Conservation (phyloP, 2,888 invertebrate genomes). For the Poecilobothrus nobilitatus region DNA sequence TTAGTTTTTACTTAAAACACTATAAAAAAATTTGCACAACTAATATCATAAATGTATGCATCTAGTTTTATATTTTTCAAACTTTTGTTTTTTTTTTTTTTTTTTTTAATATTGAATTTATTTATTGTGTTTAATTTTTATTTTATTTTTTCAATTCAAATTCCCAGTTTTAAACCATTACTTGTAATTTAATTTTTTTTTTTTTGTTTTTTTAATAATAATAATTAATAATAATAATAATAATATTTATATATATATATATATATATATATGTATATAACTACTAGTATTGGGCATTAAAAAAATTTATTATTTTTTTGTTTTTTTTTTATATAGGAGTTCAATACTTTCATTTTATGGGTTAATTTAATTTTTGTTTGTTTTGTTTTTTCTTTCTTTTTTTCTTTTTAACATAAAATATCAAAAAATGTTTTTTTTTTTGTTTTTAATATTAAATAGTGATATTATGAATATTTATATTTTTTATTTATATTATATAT, state of each 20-base stretch:
- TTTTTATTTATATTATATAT: too few relatives aligned
- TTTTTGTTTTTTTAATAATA: too few relatives aligned
- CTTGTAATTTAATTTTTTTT: background rate
- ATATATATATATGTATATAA: too few relatives aligned
- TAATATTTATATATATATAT: too few relatives aligned
- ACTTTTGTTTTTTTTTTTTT: too few relatives aligned
- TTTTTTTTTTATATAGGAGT: background rate
- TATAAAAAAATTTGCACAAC: too few relatives aligned
- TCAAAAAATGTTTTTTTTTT: background rate
- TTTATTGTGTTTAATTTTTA: too few relatives aligned
- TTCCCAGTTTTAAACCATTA: conserved; percentile 1
- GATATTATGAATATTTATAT: background rate
- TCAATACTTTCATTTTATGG: background rate
- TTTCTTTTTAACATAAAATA: background rate
- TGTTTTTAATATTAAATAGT: background rate
- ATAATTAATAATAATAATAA: too few relatives aligned
- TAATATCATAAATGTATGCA: too few relatives aligned
- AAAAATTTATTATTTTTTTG: background rate
- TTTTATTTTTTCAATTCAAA: background rate
- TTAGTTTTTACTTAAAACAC: too few relatives aligned
- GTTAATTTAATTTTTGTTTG: background rate
- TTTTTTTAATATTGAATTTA: background rate
- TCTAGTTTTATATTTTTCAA: background rate
- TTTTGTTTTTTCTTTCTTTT: background rate
- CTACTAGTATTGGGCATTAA: background rate